Percentiles rank a stretch among this genome's conserved stretches.
Conservation (phyloP, 2,113 vertebrate genomes). For the Sisor rabdophorus region DNA sequence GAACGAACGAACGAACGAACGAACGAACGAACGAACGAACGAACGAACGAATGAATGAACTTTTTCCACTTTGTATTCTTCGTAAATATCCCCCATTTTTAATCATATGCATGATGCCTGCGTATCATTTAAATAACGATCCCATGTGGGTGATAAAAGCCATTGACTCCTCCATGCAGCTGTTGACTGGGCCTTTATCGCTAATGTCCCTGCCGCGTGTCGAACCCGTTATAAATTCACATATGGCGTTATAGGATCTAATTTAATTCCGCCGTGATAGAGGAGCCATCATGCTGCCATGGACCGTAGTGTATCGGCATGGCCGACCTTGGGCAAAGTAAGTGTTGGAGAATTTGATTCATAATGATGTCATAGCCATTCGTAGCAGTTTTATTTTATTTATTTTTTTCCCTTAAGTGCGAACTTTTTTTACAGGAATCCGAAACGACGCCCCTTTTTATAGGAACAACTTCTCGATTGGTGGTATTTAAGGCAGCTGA, state of each 20-base stretch:
- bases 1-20: no score
- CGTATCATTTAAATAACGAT: slow-evolving; percentile 28
- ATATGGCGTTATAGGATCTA: slow-evolving; percentile 15
- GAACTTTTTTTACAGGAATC: neutral
- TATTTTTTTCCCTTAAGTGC: neutral
- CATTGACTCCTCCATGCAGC: neutral
- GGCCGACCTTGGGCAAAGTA: neutral
- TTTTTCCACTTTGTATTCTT: neutral
- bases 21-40: no score
- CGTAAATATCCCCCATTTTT: slow-evolving; percentile 30
- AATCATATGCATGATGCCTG: slow-evolving; percentile 30
- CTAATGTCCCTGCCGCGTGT: neutral
- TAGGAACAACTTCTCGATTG: neutral
- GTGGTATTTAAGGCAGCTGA: neutral
- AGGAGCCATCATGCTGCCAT: neutral
- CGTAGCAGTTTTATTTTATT: neutral
- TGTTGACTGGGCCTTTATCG: slow-evolving; percentile 26
- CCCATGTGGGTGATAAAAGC: neutral
- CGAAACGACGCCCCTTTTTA: neutral
- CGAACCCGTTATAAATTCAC: slow-evolving; percentile 6
- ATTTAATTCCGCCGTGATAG: slow-evolving; percentile 1
- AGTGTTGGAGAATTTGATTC: neutral
- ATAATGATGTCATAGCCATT: neutral
- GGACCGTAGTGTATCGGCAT: neutral
- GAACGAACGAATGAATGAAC: no score